Percentiles rank a stretch among this genome's conserved stretches.
These are phyloP conservation scores for Nycticebus coucang DNA, from an alignment of 2,113 vertebrate species.

Conservation along the genomic window DNA sequence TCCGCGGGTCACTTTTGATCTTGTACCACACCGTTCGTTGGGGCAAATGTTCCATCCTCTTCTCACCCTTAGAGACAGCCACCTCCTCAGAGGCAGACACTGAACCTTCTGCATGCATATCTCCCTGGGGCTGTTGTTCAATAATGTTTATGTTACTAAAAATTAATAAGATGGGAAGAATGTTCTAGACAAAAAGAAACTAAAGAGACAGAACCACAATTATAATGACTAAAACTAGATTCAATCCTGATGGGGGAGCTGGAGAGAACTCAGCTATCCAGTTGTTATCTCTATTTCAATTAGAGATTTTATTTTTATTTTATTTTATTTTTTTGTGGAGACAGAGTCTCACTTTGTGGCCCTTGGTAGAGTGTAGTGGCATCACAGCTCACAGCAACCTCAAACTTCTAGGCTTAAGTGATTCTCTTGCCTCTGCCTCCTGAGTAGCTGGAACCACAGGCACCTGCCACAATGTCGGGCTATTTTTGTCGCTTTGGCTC, in stretches of 20 bases:
- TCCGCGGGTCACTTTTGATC: background rate
- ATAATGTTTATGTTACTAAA: background rate
- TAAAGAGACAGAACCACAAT: background rate
- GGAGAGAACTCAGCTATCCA: background rate
- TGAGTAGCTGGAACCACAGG: no score
- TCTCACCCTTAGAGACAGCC: background rate
- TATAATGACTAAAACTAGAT: background rate
- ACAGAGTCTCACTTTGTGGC: no score
- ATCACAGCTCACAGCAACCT: no score
- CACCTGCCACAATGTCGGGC: no score
- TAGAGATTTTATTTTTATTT: no score
- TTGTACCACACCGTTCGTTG: background rate
- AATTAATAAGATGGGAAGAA: background rate
- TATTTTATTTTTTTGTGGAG: no score
- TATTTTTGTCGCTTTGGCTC: no score
- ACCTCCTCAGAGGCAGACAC: background rate
- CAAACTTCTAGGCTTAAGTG: no score
- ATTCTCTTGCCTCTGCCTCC: no score
- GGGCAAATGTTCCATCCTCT: background rate
- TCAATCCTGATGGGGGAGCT: background rate
- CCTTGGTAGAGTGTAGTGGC: no score
- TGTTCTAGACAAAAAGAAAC: background rate
- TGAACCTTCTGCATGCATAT: accelerated
- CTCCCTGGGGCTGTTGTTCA: background rate
- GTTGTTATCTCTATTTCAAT: background rate